phyloP scores from a whole-genome alignment of 2,113 vertebrate species.

The Thunnus maccoyii region DNA sequence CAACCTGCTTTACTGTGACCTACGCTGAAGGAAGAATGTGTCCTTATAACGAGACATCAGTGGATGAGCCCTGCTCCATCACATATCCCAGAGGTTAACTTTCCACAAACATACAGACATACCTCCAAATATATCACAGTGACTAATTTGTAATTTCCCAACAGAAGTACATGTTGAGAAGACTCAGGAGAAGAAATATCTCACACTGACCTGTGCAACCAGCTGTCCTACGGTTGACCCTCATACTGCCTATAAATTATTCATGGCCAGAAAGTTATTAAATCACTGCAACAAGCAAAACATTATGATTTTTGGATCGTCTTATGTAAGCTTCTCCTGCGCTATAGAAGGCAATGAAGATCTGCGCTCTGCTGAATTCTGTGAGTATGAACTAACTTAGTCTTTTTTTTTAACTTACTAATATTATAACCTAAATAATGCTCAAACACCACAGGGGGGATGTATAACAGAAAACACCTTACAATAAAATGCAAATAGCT shows the following conservation, averaged over 20 bases:
- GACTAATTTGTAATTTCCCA: background rate
- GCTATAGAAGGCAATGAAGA: slow-evolving; percentile 6
- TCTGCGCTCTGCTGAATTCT: slow-evolving; percentile 2
- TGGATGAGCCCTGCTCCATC: slow-evolving; percentile 22
- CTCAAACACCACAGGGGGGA: background rate
- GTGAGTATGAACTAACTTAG: slow-evolving; percentile 22
- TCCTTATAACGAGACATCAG: background rate
- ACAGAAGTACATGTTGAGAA: background rate
- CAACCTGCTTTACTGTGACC: slow-evolving; percentile 44
- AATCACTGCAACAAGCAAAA: background rate
- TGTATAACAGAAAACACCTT: too few species aligned
- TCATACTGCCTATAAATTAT: slow-evolving; percentile 13
- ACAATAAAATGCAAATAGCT: too few species aligned
- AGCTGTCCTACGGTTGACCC: slow-evolving; percentile 30
- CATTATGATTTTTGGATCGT: rapidly evolving
- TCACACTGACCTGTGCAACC: slow-evolving; percentile 11
- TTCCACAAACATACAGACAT: too few species aligned
- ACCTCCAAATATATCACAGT: too few species aligned
- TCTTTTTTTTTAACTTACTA: background rate
- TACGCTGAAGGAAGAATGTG: slow-evolving; percentile 30
- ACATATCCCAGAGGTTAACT: slow-evolving; percentile 20
- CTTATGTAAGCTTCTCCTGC: background rate
- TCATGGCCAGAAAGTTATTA: background rate
- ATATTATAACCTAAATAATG: background rate
- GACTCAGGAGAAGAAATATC: rapidly evolving